phyloP scores from a whole-genome alignment of 2,797 vertebrate species.

The Chelon auratus region DNA sequence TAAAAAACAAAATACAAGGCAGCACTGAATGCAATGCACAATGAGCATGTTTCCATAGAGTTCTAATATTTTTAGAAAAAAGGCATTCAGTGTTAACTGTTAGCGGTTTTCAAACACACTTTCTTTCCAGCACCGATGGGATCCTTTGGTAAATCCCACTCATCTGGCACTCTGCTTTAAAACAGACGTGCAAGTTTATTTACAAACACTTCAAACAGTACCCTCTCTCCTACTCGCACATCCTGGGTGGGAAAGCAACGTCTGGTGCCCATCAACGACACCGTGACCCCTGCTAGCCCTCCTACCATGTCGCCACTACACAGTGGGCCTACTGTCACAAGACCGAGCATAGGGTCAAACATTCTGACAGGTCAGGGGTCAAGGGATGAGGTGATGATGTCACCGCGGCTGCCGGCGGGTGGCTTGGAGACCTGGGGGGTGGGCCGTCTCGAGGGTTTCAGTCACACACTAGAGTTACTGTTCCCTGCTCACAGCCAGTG shows the following conservation, averaged over 20 bases:
- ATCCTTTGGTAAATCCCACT: slow-evolving; percentile 9
- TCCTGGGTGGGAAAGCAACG: slow-evolving; percentile 60
- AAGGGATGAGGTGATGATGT: slow-evolving; percentile 83
- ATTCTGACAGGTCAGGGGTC: slow-evolving; percentile 78
- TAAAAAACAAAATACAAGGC: background rate
- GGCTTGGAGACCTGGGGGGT: slow-evolving; percentile 53
- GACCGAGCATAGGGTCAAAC: slow-evolving; percentile 77
- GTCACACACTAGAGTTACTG: slow-evolving; percentile 81
- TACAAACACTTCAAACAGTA: slow-evolving; percentile 31
- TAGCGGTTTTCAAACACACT: background rate
- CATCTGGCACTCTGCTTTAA: slow-evolving; percentile 26
- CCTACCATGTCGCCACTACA: slow-evolving; percentile 59
- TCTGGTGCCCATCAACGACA: slow-evolving; percentile 67
- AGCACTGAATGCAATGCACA: background rate
- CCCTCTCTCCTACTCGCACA: slow-evolving; percentile 13
- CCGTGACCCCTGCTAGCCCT: slow-evolving; percentile 63
- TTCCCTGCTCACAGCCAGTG: slow-evolving; percentile 81
- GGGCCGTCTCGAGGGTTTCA: slow-evolving; percentile 68
- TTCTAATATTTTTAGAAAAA: background rate
- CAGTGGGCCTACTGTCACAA: slow-evolving; percentile 82
- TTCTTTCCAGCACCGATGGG: background rate
- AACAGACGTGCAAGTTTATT: slow-evolving; percentile 44
- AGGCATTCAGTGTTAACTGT: background rate
- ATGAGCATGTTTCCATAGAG: background rate
- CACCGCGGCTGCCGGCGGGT: slow-evolving; percentile 71